These are phyloP conservation scores for Rhadina sibilatrix DNA, from an alignment of 2,113 vertebrate genomes.

Conservation along the genomic window DNA sequence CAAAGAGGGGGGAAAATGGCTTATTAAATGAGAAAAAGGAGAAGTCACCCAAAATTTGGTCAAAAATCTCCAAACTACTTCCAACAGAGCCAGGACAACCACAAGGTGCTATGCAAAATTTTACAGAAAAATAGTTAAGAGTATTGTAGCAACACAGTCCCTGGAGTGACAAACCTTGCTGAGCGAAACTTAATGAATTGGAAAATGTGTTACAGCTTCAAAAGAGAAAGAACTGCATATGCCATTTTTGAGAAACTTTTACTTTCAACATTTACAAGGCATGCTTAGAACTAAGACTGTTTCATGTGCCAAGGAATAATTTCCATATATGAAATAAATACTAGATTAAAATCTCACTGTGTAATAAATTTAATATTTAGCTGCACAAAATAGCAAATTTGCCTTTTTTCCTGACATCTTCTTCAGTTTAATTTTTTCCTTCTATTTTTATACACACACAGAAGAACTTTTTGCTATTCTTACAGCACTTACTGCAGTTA, in stretches of 20 bases:
- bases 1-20: rapidly evolving
- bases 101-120: not conserved
- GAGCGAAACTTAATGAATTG: not conserved
- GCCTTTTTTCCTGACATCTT: not conserved
- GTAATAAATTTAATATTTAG: not conserved
- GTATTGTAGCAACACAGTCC: not conserved
- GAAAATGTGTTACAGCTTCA: not conserved
- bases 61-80: not conserved
- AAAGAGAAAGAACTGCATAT: not conserved
- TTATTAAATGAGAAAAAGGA: not conserved
- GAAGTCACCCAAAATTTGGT: not conserved
- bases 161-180: not conserved
- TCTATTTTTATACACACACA: not conserved
- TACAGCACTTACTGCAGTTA: not conserved
- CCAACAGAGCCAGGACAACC: not conserved
- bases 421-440: not conserved
- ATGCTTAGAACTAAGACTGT: not conserved
- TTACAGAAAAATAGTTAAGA: not conserved
- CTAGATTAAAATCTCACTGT: not conserved
- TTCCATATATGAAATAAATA: not conserved
- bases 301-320: not conserved
- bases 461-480: not conserved
- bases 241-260: not conserved
- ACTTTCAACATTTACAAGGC: not conserved
- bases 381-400: not conserved